Evolutionary conservation across 2,797 vertebrate genomes (phyloP), one percentile per base, ranked within the genome.

Genomic region (Manis javanica): DNA sequence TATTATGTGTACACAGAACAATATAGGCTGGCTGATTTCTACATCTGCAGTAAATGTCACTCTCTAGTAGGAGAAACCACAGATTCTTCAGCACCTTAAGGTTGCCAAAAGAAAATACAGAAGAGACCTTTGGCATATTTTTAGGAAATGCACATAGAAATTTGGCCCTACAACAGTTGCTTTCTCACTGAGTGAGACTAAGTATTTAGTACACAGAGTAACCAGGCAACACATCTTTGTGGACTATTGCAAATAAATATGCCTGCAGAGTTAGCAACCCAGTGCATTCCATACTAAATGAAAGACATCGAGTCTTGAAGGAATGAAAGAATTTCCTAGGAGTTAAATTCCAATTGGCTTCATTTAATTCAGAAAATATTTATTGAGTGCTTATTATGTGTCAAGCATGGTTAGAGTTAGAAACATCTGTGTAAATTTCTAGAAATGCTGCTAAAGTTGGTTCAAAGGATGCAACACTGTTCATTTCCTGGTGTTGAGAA

Each of bases 351-450:
- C 86, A 77, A 46, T 84, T 81, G 82, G 86, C 81, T 79, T 95
- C n/a, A 83, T 69, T 96, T 90, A 95, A 89, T 84, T 89, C 74
- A 87, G 59, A 92, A 95, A 91, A 57, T 75, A 87, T 42, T 84
- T 79, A 92, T 39, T 77, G 42, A 82, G 55, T 74, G 39, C 16
- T 95, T 90, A 57, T 68, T 83, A 75, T 68, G n/a, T 84, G 24
- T 88, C 53, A 46, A 84, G 51, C 42, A 71, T 19, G 64, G 57
- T 75, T 26, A 42, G 39, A 79, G 82, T 92, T 71, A 71, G 68
- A 90, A 94, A 63, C 61, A 82, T 79, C 55, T 37, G 13, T 18
- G 10, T 37, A 81, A 97, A 91, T 29, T 49, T 74, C 64, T 42
- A 90, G 71, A 95, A 51, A 53, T 31, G 72, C 13, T 75, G 87